Evolutionary conservation across 2,888 invertebrate species (phyloP).

Genomic region (Pristionchus maxplancki): DNA sequence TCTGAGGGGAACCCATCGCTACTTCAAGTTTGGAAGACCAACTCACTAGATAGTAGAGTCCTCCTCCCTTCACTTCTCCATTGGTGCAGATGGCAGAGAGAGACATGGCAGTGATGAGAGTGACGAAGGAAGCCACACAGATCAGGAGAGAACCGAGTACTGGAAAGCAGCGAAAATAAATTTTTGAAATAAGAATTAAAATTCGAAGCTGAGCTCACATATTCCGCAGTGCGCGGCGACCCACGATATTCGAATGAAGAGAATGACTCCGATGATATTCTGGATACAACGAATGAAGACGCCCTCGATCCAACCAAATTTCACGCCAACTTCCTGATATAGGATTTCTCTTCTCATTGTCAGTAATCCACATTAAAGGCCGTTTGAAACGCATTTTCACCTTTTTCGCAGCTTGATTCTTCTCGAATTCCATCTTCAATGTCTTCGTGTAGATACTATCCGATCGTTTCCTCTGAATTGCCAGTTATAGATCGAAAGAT

Average conservation of each 20-base stretch:
- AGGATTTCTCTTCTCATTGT: too few relatives aligned
- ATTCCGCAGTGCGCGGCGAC: conserved; percentile 54
- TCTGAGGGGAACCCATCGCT: background rate
- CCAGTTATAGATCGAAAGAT: background rate
- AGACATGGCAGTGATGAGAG: conserved; percentile 91
- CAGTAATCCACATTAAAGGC: too few relatives aligned
- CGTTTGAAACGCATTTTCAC: background rate
- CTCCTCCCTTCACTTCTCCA: conserved; percentile 93
- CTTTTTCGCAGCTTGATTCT: conserved; percentile 1
- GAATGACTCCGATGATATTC: conserved; percentile 99
- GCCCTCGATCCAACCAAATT: conserved; percentile 93
- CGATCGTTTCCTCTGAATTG: background rate
- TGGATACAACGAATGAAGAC: conserved; percentile 90
- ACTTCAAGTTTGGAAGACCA: background rate
- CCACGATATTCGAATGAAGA: conserved; percentile 96
- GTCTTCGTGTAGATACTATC: conserved; percentile 35
- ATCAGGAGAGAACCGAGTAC: conserved; percentile 54
- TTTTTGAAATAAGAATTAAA: background rate
- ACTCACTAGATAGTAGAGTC: conserved; percentile 94
- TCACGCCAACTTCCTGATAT: conserved; percentile 78
- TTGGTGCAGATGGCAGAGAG: conserved; percentile 98
- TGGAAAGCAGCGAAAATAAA: too few relatives aligned
- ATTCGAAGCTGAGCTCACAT: background rate
- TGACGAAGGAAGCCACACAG: conserved; percentile 72
- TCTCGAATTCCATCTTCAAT: background rate